Base-by-base conservation (phyloP, 2,797 vertebrate genomes). In the Peromyscus attwateri region DNA sequence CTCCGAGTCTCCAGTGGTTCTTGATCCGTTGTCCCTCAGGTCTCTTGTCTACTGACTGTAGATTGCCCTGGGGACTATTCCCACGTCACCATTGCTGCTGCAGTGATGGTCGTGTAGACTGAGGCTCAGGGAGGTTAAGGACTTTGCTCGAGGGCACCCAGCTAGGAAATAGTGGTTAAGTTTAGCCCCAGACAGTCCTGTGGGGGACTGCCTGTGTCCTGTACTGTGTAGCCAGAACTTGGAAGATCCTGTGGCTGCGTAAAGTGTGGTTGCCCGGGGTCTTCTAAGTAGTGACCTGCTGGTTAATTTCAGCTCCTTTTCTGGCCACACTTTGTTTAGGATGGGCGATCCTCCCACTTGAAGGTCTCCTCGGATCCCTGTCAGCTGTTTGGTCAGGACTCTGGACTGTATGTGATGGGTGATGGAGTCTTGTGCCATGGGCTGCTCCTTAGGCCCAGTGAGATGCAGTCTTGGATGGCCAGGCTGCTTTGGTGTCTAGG, bases 61-160 rank as follows among this genome's bases (percentile, higher is more conserved):
- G 0, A 16, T 89, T 71, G 27, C 66, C 37, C 3, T 34, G 19
- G 37, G 23, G 87, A 1, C 21, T n/a, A 19, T 16, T 55, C 13
- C 37, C 46, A 0, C 6, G 34, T 40, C 31, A 9, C 43, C n/a
- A 23, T 13, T 9, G 27, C 2, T 34, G 64, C n/a, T 70, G 0
- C 7, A 60, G 46, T 25, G 34, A 75, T 8, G 0, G 3, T 29
- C 43, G 60, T 55, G 49, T 21, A 80, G 4, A 81, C 16, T 9
- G 89, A 84, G 52, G 49, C 25, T 49, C n/a, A 23, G 85, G 66
- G 79, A 92, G 68, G 23, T 92, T 82, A 81, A 71, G 25, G 46
- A 40, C 70, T 43, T 91, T 37, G 49, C 68, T 14, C 27, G 60
- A 90, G 66, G 66, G 94, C 21, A 16, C 64, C 64, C 8, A n/a